A percentile compares a stretch with the other conserved stretches of the same genome.
phyloP scores from a whole-genome alignment of 2,888 invertebrate species.

The Mechanitis messenoides region DNA sequence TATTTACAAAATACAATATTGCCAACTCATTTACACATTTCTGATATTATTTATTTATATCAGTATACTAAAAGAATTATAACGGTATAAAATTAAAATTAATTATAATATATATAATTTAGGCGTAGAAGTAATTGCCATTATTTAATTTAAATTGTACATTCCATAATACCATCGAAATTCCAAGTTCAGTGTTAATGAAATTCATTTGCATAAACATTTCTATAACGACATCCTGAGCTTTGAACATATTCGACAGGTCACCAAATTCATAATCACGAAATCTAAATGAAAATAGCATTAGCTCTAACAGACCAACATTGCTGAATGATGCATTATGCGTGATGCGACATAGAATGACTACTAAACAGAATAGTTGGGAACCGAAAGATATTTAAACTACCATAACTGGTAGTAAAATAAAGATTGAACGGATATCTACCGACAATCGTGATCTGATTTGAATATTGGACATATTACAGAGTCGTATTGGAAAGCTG shows the following conservation, averaged over 20 bases:
- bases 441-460: constrained; percentile 16
- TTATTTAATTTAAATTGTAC: too few species aligned
- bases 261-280: neutral
- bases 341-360: constrained; percentile 32
- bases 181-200: too few species aligned
- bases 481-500: constrained; percentile 13
- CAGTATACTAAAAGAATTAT: too few species aligned
- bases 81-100: too few species aligned
- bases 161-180: too few species aligned
- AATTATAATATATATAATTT: too few species aligned
- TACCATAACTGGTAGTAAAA: constrained; percentile 17
- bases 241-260: constrained; percentile 1
- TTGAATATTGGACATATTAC: constrained; percentile 21
- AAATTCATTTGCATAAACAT: too few species aligned
- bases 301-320: constrained; percentile 27
- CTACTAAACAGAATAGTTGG: constrained; percentile 16
- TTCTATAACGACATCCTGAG: neutral
- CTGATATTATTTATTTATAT: too few species aligned
- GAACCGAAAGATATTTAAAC: constrained; percentile 15
- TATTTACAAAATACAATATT: too few species aligned
- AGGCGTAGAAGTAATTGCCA: too few species aligned
- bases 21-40: too few species aligned
- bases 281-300: constrained; percentile 22
- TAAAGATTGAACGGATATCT: constrained; percentile 13
- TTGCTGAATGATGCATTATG: constrained; percentile 25